Base-by-base conservation (phyloP, 2,888 invertebrate species). In the Lymantria dispar region DNA sequence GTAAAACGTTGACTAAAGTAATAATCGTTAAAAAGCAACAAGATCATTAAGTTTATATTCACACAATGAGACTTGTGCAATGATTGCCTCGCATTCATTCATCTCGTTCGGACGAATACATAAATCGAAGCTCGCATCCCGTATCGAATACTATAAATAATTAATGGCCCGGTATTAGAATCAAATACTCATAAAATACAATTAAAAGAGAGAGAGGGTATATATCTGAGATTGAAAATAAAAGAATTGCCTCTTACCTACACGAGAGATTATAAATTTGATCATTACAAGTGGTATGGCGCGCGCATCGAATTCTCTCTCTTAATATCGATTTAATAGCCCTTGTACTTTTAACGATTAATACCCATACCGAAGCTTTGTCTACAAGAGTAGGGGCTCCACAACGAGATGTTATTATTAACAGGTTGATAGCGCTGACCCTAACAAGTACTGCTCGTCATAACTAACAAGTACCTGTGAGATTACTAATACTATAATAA, bases 171-270 rank as follows among this genome's bases (percentile, higher is more conserved):
- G 70, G 82, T 82, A 91, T 91, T 90, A 90, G 90, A 91, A 91
- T 91, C 91, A 90, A 90, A 91, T 87, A 87, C 88, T 87, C 90
- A 90, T 90, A 90, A 91, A 91, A 91, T 89, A 91, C 90, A 91
- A 91, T 91, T 89, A 90, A 90, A 89, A 87, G 85, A 78, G 79
- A 86, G 82, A 87, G 84, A 85, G 80, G 80, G 78, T 79, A 84
- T 80, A 85, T 83, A 79, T 85, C 77, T 73, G 70, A 74, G 84
- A 82, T 81, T 76, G 73, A 87, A 88, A 89, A 89, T 84, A 87
- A 89, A 87, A 86, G 81, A 87, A 79, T 62, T 73, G 70, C 70
- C 74, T 81, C 80, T 83, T 88, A 89, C 88, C 88, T 86, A 87
- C 88, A 83, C 78, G 83, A 76, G 82, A 83, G 87, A 87, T 87